Conservation (phyloP, 1,140 invertebrate genomes). For the Apocrypta bakeri region DNA sequence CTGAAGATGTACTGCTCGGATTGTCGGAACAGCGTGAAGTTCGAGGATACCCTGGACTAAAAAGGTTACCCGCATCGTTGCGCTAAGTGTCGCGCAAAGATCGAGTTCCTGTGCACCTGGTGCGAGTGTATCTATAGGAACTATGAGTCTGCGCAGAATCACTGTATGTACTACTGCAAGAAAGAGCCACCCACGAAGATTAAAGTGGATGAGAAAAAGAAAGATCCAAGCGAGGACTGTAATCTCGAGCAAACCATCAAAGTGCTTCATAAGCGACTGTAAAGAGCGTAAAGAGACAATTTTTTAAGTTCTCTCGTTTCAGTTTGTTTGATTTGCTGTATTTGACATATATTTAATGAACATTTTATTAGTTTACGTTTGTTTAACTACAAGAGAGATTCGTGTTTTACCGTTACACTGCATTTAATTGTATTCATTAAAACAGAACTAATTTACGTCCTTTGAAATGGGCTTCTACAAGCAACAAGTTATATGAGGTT, state of each 20-base stretch:
- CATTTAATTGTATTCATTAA: not conserved
- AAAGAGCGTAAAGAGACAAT: not conserved
- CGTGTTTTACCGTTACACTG: too few relatives aligned
- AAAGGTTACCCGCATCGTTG: not conserved
- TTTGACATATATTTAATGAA: too few relatives aligned
- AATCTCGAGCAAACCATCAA: not conserved
- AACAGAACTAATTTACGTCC: not conserved
- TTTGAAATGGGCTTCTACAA: not conserved
- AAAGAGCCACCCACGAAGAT: not conserved
- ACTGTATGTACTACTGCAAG: not conserved
- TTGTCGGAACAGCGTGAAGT: not conserved
- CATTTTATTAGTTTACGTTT: too few relatives aligned
- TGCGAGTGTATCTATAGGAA: not conserved
- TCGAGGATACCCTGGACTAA: not conserved
- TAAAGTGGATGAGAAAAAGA: not conserved
- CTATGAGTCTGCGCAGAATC: not conserved
- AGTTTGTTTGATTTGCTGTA: too few relatives aligned
- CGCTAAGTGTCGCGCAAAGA: not conserved
- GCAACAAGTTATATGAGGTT: not conserved
- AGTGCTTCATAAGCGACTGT: not conserved
- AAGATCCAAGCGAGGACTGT: not conserved
- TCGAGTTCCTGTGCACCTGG: not conserved
- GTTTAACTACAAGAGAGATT: too few relatives aligned
- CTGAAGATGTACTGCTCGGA: not conserved
- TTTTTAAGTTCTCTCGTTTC: too few relatives aligned